Evolutionary conservation across 2,888 invertebrate genomes (phyloP).

Genomic region (Bruchidius siliquastri): DNA sequence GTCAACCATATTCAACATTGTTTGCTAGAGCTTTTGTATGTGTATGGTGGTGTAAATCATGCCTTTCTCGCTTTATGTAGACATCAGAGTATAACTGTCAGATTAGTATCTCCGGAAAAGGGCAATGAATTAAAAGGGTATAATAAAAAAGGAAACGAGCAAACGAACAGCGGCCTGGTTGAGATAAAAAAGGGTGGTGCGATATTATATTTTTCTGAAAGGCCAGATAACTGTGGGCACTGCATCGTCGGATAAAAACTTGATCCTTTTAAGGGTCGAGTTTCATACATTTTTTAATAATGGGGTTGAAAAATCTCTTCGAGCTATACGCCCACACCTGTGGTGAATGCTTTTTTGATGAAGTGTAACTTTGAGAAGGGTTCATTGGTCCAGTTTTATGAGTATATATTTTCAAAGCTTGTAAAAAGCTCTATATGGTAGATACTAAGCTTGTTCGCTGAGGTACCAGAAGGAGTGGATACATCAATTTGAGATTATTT

Average conservation of each 20-base stretch:
- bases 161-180: not conserved
- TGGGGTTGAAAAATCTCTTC: slow-evolving; percentile 10
- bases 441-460: too few species aligned
- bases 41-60: not conserved
- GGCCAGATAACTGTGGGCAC: not conserved
- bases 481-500: too few species aligned
- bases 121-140: not conserved
- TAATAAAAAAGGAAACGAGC: not conserved
- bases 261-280: slow-evolving; percentile 14
- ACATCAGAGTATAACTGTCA: not conserved
- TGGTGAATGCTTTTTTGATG: slow-evolving; percentile 13
- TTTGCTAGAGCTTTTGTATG: not conserved
- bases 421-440: too few species aligned
- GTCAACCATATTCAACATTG: not conserved
- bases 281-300: slow-evolving; percentile 12
- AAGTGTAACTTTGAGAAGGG: slow-evolving; percentile 17
- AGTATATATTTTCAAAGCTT: not conserved
- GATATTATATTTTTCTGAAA: not conserved
- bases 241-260: slow-evolving; percentile 6
- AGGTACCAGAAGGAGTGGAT: too few species aligned
- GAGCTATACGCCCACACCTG: slow-evolving; percentile 10
- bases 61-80: not conserved
- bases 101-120: not conserved
- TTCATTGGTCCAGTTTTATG: not conserved
- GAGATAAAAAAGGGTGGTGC: not conserved